phyloP scores from a whole-genome alignment of 1,140 invertebrate species.

The Halictus rubicundus region DNA sequence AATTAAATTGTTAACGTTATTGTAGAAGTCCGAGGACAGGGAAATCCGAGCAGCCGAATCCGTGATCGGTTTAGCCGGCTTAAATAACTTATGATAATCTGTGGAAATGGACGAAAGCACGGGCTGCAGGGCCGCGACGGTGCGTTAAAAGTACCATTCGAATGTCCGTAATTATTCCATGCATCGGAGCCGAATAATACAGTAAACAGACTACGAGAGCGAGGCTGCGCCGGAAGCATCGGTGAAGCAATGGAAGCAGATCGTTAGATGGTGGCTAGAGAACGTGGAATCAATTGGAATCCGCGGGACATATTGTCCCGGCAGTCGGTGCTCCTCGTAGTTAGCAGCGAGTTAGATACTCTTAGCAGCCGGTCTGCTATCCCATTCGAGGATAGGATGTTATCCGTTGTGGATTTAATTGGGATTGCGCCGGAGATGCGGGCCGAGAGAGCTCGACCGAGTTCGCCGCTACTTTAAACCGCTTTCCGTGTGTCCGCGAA shows the following conservation, averaged over 20 bases:
- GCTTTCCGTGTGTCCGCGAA: neutral
- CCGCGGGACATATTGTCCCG: conserved; percentile 14
- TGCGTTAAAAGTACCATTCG: no score
- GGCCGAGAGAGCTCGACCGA: neutral
- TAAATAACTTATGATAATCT: no score
- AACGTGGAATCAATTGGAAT: conserved; percentile 2
- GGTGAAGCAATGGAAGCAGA: neutral
- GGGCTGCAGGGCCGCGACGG: no score
- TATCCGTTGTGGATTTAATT: conserved; percentile 44
- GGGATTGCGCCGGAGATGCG: conserved; percentile 15
- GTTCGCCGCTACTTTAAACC: conserved; percentile 14
- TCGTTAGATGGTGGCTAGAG: neutral
- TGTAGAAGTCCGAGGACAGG: no score
- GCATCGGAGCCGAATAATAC: neutral
- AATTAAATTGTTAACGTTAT: no score
- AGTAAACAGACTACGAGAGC: neutral
- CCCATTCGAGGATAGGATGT: conserved; percentile 22
- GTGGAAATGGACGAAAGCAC: no score
- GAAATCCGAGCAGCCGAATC: no score
- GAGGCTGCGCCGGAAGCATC: no score
- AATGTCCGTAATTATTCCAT: no score
- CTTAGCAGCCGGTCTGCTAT: conserved; percentile 5
- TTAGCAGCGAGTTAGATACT: conserved; percentile 19
- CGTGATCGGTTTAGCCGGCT: no score
- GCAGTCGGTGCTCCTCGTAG: neutral